Percentiles rank a stretch among this genome's conserved stretches.
phyloP scores from a whole-genome alignment of 2,113 vertebrate genomes.

The Ochotona princeps region DNA sequence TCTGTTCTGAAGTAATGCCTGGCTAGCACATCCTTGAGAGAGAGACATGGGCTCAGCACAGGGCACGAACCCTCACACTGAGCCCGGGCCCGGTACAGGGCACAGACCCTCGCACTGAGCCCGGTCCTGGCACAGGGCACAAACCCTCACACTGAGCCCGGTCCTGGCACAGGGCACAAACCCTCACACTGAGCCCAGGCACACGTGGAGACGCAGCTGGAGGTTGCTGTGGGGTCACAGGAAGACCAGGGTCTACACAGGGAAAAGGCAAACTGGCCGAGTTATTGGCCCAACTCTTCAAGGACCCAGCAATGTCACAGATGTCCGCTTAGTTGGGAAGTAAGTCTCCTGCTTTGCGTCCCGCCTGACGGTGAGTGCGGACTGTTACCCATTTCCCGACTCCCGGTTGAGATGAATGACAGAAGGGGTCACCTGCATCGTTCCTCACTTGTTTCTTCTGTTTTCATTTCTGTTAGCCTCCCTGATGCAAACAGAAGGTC shows the following conservation, averaged over 20 bases:
- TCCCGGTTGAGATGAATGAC: background rate
- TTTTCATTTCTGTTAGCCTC: background rate
- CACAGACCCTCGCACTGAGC: background rate
- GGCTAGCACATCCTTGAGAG: background rate
- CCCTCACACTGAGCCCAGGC: background rate
- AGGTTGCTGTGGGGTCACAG: background rate
- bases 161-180: no score
- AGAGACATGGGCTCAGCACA: background rate
- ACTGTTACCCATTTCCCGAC: background rate
- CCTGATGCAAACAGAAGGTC: background rate
- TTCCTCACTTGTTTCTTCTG: background rate
- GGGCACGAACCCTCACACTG: background rate
- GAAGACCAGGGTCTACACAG: background rate
- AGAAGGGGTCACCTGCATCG: background rate
- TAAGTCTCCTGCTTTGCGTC: background rate
- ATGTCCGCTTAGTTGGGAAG: background rate
- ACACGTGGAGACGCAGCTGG: background rate
- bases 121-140: no score
- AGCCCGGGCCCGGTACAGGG: no score
- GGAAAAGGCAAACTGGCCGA: background rate
- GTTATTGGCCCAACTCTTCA: background rate
- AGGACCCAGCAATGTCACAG: background rate
- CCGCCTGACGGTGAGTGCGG: background rate
- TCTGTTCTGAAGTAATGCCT: background rate
- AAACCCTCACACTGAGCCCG: background rate